phyloP scores from a whole-genome alignment of 2,888 invertebrate species.

The Acronicta aceris region DNA sequence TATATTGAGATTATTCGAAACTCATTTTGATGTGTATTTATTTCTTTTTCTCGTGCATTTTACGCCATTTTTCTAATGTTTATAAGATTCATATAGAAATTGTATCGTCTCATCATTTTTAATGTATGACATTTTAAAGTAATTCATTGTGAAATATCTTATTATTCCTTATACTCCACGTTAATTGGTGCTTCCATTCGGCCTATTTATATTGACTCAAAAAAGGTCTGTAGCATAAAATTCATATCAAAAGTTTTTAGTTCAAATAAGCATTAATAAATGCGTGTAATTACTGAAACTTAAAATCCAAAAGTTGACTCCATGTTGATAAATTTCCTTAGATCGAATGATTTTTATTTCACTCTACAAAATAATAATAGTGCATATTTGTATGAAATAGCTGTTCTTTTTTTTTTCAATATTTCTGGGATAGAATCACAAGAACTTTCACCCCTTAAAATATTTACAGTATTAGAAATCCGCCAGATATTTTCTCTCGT shows the following conservation, averaged over 20 bases:
- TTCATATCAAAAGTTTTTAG: neutral
- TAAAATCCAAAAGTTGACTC: too few species aligned
- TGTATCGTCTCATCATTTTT: slow-evolving; percentile 40
- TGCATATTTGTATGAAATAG: too few species aligned
- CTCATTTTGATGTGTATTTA: slow-evolving; percentile 59
- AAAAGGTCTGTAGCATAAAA: neutral
- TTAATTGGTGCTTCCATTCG: neutral
- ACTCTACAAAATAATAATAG: too few species aligned
- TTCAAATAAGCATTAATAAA: too few species aligned
- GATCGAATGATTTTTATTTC: too few species aligned
- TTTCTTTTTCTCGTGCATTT: slow-evolving; percentile 47
- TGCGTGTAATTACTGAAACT: too few species aligned
- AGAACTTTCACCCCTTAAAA: too few species aligned
- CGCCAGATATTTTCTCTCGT: too few species aligned
- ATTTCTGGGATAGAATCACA: too few species aligned
- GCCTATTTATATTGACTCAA: neutral
- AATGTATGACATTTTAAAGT: slow-evolving; percentile 49
- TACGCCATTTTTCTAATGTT: slow-evolving; percentile 44
- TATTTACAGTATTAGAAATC: too few species aligned
- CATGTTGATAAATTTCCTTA: too few species aligned
- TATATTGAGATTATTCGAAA: slow-evolving; percentile 63
- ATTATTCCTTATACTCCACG: slow-evolving; percentile 18
- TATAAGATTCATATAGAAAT: slow-evolving; percentile 30
- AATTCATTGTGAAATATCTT: slow-evolving; percentile 17
- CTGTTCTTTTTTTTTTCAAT: too few species aligned